Evolutionary conservation across 2,888 invertebrate genomes (phyloP).

Genomic region (Tryphoninae sp.): DNA sequence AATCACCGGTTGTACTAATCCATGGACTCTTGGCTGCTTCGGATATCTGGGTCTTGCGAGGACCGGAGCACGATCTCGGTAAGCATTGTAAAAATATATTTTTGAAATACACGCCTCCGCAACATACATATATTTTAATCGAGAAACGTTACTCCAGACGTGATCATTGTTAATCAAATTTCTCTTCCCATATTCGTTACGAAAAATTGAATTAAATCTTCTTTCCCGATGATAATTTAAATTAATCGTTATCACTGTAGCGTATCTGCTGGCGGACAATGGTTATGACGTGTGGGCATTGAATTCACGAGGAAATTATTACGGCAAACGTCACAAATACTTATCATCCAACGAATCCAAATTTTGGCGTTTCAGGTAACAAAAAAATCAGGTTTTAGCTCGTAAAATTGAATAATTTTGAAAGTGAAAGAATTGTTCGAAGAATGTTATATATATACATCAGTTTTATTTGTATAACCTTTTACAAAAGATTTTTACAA

Average conservation of each 20-base stretch:
- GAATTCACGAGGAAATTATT: slow-evolving; percentile 70
- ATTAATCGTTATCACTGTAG: slow-evolving; percentile 54
- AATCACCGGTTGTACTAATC: slow-evolving; percentile 68
- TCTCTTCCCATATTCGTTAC: background rate
- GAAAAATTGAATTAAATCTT: background rate
- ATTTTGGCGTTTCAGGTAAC: slow-evolving; percentile 72
- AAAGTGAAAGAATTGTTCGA: background rate
- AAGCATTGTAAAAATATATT: slow-evolving; percentile 31
- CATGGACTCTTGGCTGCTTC: slow-evolving; percentile 71
- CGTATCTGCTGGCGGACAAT: slow-evolving; percentile 67
- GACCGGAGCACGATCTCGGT: slow-evolving; percentile 70
- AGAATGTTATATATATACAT: background rate
- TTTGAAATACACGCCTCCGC: background rate
- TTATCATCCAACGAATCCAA: slow-evolving; percentile 63
- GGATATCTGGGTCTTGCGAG: slow-evolving; percentile 70
- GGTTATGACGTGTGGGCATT: slow-evolving; percentile 72
- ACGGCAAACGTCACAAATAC: slow-evolving; percentile 66
- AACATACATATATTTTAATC: background rate
- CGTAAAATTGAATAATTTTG: background rate
- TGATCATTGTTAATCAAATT: too few species aligned
- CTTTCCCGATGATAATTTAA: background rate
- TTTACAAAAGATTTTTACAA: too few species aligned
- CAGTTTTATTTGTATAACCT: too few species aligned
- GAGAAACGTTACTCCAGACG: background rate
- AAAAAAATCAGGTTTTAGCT: background rate